phyloP scores from a whole-genome alignment of 2,797 vertebrate species.

The Microctenopoma lineatum region DNA sequence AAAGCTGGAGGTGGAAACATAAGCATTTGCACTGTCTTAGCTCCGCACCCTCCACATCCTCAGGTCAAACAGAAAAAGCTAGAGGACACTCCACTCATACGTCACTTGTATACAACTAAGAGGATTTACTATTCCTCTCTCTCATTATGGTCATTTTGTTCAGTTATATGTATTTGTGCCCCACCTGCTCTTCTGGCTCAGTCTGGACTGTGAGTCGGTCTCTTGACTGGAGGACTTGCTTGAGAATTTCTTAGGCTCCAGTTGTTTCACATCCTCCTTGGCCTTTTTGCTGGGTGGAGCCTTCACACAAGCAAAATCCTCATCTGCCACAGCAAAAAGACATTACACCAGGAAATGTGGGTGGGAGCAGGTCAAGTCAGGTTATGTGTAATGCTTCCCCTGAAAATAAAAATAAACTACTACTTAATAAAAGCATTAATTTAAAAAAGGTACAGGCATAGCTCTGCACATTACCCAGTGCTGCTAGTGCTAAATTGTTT shows the following conservation, averaged over 20 bases:
- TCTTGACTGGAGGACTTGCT: constrained; percentile 77
- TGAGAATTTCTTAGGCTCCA: constrained; percentile 68
- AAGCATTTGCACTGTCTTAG: too few relatives aligned
- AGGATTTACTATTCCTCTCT: too few relatives aligned
- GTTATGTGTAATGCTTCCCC: background rate
- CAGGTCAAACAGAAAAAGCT: too few relatives aligned
- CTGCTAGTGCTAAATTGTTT: too few relatives aligned
- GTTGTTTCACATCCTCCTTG: constrained; percentile 66
- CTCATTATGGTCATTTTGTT: too few relatives aligned
- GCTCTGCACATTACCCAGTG: too few relatives aligned
- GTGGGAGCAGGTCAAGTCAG: background rate
- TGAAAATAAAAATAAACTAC: background rate
- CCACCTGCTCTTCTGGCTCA: constrained; percentile 81
- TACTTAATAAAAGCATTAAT: too few relatives aligned
- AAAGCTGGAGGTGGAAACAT: too few relatives aligned
- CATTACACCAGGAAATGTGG: background rate
- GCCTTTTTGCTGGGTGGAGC: constrained; percentile 87
- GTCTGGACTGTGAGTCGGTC: constrained; percentile 44
- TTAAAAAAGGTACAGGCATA: too few relatives aligned
- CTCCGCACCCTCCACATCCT: too few relatives aligned
- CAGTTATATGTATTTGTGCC: background rate
- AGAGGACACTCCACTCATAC: too few relatives aligned
- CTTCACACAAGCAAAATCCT: constrained; percentile 86
- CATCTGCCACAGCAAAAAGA: constrained; percentile 77
- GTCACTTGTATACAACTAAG: too few relatives aligned